Conservation (phyloP, 2,888 invertebrate species). For the Cetonia aurata region DNA sequence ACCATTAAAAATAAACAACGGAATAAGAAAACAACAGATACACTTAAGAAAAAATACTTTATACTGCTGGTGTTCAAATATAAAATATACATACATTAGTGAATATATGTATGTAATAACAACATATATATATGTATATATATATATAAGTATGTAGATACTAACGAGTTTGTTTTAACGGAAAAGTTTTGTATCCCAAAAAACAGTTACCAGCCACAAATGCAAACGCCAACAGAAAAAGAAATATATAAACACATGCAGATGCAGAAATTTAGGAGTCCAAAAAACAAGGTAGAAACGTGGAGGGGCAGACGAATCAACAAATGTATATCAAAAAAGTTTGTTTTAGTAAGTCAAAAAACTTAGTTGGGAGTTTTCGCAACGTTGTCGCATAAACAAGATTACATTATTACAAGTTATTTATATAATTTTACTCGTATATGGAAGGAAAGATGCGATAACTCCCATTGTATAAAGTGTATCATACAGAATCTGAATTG, state of each 20-base stretch:
- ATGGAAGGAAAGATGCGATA: constrained; percentile 2
- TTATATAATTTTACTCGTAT: not conserved
- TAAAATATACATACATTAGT: not conserved
- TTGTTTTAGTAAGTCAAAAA: not conserved
- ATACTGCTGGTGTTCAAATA: constrained; percentile 3
- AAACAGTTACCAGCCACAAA: constrained; percentile 65
- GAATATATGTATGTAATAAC: no score
- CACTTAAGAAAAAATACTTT: constrained; percentile 2
- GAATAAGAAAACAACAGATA: constrained; percentile 9
- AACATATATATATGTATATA: no score
- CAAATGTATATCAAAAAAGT: constrained; percentile 38
- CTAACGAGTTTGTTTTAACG: constrained; percentile 35
- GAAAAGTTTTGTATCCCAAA: constrained; percentile 53
- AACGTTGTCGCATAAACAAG: not conserved
- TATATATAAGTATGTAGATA: constrained; percentile 11
- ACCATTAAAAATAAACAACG: constrained; percentile 3
- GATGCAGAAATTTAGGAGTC: constrained; percentile 64
- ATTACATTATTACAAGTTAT: not conserved
- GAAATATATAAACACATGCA: constrained; percentile 60
- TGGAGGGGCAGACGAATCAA: constrained; percentile 53
- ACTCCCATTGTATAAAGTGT: constrained; percentile 29
- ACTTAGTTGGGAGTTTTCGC: not conserved
- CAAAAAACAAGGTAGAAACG: constrained; percentile 53
- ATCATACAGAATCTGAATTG: constrained; percentile 39
- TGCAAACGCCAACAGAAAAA: constrained; percentile 66